phyloP scores from a whole-genome alignment of 2,888 invertebrate genomes.

The Tyria jacobaeae region DNA sequence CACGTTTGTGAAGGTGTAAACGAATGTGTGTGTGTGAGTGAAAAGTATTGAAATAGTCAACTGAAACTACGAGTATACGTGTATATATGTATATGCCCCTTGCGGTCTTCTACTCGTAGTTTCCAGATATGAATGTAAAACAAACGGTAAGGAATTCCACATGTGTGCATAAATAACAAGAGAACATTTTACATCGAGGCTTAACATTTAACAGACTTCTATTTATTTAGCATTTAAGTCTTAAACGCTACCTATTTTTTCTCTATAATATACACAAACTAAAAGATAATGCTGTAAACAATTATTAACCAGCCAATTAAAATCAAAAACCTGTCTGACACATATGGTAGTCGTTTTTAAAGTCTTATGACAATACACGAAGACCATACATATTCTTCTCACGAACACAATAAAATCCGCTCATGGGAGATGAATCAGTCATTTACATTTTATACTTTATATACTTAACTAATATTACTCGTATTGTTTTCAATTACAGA shows the following conservation, averaged over 20 bases:
- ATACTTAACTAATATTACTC: too few relatives aligned
- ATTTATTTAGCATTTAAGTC: neutral
- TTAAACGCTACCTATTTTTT: neutral
- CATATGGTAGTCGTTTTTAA: too few relatives aligned
- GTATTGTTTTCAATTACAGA: too few relatives aligned
- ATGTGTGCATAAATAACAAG: conserved; percentile 3
- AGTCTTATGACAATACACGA: too few relatives aligned
- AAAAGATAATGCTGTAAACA: too few relatives aligned
- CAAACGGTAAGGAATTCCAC: conserved; percentile 2
- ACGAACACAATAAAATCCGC: too few relatives aligned
- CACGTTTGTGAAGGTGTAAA: conserved; percentile 4
- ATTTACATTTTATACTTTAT: too few relatives aligned
- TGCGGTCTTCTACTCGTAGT: conserved; percentile 1
- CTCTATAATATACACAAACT: neutral
- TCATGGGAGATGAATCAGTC: too few relatives aligned
- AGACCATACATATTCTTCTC: too few relatives aligned
- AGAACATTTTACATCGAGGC: neutral
- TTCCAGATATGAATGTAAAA: conserved; percentile 15
- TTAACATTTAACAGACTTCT: neutral
- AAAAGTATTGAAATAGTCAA: conserved; percentile 12
- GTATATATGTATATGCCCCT: conserved; percentile 9
- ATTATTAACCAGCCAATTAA: too few relatives aligned
- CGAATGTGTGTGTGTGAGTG: conserved; percentile 6
- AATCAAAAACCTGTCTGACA: too few relatives aligned
- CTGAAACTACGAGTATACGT: conserved; percentile 6